phyloP scores from a whole-genome alignment of 2,113 vertebrate genomes.

The Trachemys scripta region DNA sequence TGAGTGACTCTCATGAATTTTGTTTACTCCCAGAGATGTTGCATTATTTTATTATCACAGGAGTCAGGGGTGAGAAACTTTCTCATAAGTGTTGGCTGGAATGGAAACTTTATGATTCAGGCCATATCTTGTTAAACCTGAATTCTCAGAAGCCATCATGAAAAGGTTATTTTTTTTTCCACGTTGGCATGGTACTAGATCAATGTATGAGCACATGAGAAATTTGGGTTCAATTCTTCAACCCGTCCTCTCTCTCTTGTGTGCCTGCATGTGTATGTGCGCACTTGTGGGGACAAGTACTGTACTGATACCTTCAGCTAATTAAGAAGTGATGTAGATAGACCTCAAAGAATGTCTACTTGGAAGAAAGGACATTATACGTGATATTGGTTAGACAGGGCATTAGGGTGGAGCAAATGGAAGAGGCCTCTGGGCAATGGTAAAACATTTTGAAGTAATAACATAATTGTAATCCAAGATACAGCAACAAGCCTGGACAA shows the following conservation, averaged over 20 bases:
- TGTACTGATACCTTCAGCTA: not conserved
- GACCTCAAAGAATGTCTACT: not conserved
- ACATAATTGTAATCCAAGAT: not conserved
- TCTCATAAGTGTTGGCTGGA: not conserved
- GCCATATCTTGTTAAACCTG: conserved; percentile 26
- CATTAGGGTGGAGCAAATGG: not conserved
- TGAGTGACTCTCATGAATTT: not conserved
- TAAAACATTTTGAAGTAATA: not conserved
- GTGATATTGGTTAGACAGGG: not conserved
- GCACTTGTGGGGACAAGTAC: not conserved
- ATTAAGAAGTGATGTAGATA: not conserved
- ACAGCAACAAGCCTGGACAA: not conserved
- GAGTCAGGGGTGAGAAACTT: not conserved
- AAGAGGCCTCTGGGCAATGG: not conserved
- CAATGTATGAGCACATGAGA: not conserved
- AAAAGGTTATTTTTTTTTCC: too few relatives aligned
- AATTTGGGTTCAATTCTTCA: not conserved
- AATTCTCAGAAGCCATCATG: not conserved
- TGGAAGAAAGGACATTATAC: not conserved
- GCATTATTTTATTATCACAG: not conserved
- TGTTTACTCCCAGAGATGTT: not conserved
- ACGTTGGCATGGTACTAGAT: not conserved
- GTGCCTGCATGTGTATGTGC: not conserved
- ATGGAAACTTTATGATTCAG: conserved; percentile 9
- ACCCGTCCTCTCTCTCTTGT: not conserved